Evolutionary conservation across 2,113 vertebrate species (phyloP).

Genomic region (cattle (Bos taurus)): DNA sequence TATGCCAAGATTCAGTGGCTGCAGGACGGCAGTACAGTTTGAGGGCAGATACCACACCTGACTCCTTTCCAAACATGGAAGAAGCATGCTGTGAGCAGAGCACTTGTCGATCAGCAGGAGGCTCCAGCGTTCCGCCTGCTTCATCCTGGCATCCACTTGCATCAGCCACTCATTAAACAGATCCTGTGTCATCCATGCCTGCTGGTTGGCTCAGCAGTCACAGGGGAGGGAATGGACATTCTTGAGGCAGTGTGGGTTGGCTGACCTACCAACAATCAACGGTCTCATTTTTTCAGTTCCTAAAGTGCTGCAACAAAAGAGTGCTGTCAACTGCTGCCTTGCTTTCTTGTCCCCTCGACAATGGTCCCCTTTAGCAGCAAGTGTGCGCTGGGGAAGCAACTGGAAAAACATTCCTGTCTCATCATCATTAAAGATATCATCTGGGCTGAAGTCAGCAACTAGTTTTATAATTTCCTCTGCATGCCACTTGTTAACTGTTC

Average conservation of each 20-base stretch:
- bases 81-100: neutral
- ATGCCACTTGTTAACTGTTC: conserved; percentile 19
- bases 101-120: conserved; percentile 7
- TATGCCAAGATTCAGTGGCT: conserved; percentile 32
- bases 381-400: conserved; percentile 27
- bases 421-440: conserved; percentile 49
- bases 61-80: neutral
- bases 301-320: conserved; percentile 52
- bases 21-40: neutral
- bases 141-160: conserved; percentile 35
- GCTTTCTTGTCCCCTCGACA: conserved; percentile 35
- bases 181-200: neutral
- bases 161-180: conserved; percentile 37
- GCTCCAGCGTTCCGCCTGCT: neutral
- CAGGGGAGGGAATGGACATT: conserved; percentile 35
- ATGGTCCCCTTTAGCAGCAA: conserved; percentile 41
- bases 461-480: conserved; percentile 48
- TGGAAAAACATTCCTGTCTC: conserved; percentile 43
- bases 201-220: conserved; percentile 22
- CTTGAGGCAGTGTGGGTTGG: conserved; percentile 29
- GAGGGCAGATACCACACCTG: conserved; percentile 8
- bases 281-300: conserved; percentile 51
- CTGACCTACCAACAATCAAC: conserved; percentile 46
- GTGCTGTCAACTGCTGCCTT: conserved; percentile 13
- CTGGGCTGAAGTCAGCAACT: conserved; percentile 28